phyloP scores from a whole-genome alignment of 2,113 vertebrate species.

The Megalops atlanticus region DNA sequence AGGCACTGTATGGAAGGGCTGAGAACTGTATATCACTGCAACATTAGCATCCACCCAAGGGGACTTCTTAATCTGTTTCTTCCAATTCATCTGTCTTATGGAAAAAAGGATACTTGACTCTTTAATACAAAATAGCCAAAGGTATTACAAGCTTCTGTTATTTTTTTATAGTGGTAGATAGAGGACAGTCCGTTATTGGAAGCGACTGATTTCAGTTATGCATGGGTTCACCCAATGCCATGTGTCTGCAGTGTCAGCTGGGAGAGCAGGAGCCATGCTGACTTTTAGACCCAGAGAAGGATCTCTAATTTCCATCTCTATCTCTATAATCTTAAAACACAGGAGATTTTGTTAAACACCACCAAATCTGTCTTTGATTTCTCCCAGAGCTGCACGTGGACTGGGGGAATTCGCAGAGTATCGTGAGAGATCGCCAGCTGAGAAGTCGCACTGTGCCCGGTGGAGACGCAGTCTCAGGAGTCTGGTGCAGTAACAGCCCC shows the following conservation, averaged over 20 bases:
- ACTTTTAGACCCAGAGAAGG: background rate
- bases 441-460: background rate
- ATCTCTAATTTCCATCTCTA: too few relatives aligned
- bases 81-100: conserved; percentile 29
- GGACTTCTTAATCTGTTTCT: conserved; percentile 29
- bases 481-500: background rate
- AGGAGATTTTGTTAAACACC: background rate
- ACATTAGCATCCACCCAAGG: conserved; percentile 28
- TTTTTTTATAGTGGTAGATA: conserved; percentile 18
- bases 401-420: background rate
- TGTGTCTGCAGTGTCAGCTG: background rate
- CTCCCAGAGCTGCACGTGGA: background rate
- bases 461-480: too few relatives aligned
- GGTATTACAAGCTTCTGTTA: conserved; percentile 10
- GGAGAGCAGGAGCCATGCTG: background rate
- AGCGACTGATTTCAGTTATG: background rate
- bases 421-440: background rate
- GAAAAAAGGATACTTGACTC: conserved; percentile 10
- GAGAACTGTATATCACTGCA: conserved; percentile 36
- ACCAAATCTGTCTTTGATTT: background rate
- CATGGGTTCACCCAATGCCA: background rate
- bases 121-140: conserved; percentile 17
- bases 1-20: conserved; percentile 33
- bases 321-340: background rate
- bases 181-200: conserved; percentile 1